Base-by-base conservation (phyloP, 2,888 invertebrate genomes). In the Bombylius major region DNA sequence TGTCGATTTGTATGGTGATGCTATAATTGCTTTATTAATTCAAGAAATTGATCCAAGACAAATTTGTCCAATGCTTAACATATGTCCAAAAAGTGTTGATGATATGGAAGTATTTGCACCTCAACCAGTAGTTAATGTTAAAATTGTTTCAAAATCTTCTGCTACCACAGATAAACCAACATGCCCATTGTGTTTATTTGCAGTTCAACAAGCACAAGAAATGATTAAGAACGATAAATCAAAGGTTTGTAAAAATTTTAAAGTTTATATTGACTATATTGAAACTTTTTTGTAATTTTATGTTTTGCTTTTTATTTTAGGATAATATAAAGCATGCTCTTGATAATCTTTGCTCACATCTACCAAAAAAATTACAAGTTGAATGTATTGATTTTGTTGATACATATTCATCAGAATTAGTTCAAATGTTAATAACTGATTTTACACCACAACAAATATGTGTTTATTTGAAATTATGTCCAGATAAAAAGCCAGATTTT, bases 111-210 rank as follows among this genome's bases (percentile, higher is more conserved):
- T 82, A 57, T 76, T 79, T 62, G 69, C 77, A 58, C 68, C 69
- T 4, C 56, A 60, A 48, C 52, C 65, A 67, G 55, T 65, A 67
- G 55, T 65, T 8, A 61, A 65, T 39, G 64, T 69, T 1, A 55
- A 59, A 4, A 58, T 63, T 13, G 48, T 56, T 32, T n/a, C 48
- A 5, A 60, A 63, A 59, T 70, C 72, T 54, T 75, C 78, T 65
- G 23, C 23, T 23, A 67, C 75, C 0, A 71, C 76, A 32, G 80
- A 82, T 53, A 83, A 85, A 63, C 79, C 82, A 23, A 85, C 82
- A 64, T 92, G 94, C 67, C 86, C 89, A 1, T 75, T 94, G 9
- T 95, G 95, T 66, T 77, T 93, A 58, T 85, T 91, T 69, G 89
- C 89, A 5, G 81, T 93, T 0, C 79, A 83, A 56, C 82, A 89